Conservation (phyloP, 2,113 vertebrate genomes). For the Meleagris gallopavo region DNA sequence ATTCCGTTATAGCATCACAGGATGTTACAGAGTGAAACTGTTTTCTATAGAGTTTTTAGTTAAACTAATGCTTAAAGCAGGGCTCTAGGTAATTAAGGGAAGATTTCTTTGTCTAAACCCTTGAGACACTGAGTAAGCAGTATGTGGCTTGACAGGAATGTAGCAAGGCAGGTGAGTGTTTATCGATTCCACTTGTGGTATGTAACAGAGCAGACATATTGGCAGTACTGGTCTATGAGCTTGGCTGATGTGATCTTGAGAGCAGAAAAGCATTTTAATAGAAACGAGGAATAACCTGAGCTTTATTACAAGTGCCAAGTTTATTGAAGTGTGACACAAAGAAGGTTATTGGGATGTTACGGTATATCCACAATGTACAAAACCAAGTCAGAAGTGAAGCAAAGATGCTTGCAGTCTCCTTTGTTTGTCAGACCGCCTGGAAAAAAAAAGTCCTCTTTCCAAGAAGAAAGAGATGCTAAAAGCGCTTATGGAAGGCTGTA, state of each 20-base stretch:
- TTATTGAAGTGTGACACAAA: conserved; percentile 2
- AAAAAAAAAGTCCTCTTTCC: not conserved
- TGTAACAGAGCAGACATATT: not conserved
- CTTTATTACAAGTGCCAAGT: conserved; percentile 9
- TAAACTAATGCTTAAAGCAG: not conserved
- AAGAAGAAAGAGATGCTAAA: not conserved
- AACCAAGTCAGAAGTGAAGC: not conserved
- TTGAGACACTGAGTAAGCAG: not conserved
- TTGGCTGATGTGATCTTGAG: not conserved
- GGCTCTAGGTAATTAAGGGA: not conserved
- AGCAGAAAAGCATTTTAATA: not conserved
- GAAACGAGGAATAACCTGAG: not conserved
- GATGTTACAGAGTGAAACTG: not conserved
- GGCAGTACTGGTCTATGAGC: not conserved
- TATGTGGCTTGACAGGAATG: not conserved
- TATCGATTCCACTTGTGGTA: not conserved
- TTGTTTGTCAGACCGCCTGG: not conserved
- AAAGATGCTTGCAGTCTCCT: not conserved
- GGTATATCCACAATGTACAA: not conserved
- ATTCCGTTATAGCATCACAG: too few species aligned
- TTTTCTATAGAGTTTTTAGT: not conserved
- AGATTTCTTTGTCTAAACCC: not conserved
- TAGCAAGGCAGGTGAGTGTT: not conserved
- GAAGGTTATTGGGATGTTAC: not conserved
- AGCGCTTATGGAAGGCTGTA: not conserved